These are phyloP conservation scores for Chironomus tepperi DNA, from an alignment of 1,140 invertebrate species.

Conservation along the genomic window DNA sequence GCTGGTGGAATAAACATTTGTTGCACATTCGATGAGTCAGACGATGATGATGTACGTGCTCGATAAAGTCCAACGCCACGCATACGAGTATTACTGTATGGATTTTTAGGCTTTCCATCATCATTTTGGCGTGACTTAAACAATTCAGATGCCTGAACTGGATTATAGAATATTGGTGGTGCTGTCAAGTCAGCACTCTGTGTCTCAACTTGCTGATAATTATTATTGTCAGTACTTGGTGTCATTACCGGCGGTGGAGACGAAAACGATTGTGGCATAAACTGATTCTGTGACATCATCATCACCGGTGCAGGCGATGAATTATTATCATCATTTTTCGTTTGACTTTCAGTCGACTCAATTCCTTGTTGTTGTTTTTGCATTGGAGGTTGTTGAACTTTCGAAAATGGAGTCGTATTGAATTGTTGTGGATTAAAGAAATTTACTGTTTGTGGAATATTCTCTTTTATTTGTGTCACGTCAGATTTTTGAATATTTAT, in stretches of 20 bases:
- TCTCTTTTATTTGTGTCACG: neutral
- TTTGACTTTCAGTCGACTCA: neutral
- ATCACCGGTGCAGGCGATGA: neutral
- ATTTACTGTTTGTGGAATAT: neutral
- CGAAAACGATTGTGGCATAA: neutral
- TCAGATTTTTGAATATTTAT: neutral
- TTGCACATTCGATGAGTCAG: neutral
- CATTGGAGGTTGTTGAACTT: neutral
- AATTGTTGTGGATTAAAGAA: conserved; percentile 19
- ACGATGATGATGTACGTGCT: neutral
- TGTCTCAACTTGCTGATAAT: neutral
- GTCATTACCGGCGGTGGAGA: neutral
- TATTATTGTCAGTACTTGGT: neutral
- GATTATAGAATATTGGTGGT: conserved; percentile 2
- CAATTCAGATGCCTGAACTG: neutral
- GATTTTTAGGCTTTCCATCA: neutral
- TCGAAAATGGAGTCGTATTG: conserved; percentile 2
- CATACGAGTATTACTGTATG: neutral
- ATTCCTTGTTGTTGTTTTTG: neutral
- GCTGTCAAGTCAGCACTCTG: neutral
- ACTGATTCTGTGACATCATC: neutral
- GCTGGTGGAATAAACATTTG: neutral
- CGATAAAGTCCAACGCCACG: conserved; percentile 4
- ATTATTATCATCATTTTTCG: neutral
- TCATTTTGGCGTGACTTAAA: neutral